Conservation (phyloP, 2,113 vertebrate genomes). For the Megaptera novaeangliae region DNA sequence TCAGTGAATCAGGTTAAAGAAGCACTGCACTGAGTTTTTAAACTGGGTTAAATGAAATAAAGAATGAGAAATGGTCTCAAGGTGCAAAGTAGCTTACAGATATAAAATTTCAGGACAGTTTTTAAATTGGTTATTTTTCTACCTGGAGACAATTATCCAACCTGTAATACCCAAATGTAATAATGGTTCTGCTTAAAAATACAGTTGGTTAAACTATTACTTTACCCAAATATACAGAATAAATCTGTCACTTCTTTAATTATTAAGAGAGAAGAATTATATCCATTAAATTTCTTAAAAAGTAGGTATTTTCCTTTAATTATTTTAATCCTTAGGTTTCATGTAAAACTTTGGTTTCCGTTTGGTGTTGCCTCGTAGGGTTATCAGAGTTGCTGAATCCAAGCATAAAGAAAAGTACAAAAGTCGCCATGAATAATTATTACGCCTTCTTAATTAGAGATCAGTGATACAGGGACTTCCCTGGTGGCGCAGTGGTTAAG, state of each 20-base stretch:
- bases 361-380: background rate
- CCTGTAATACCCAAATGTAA: background rate
- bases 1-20: background rate
- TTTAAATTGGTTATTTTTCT: slow-evolving; percentile 37
- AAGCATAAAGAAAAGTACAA: background rate
- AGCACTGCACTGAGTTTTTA: background rate
- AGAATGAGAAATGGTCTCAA: background rate
- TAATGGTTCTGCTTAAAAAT: background rate
- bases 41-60: background rate
- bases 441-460: background rate
- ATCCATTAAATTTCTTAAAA: background rate
- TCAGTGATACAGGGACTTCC: background rate
- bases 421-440: background rate
- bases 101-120: background rate
- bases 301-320: background rate
- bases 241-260: background rate
- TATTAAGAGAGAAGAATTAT: background rate
- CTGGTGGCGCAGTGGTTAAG: too few species aligned
- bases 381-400: background rate
- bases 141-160: slow-evolving; percentile 18
- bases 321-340: background rate
- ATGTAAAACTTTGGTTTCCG: background rate
- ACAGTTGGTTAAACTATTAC: background rate
- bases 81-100: background rate
- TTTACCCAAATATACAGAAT: background rate